A percentile compares a stretch with the other conserved stretches of the same genome.
Evolutionary conservation across 2,888 invertebrate genomes (phyloP).

Genomic region (Heliconius ismenius): DNA sequence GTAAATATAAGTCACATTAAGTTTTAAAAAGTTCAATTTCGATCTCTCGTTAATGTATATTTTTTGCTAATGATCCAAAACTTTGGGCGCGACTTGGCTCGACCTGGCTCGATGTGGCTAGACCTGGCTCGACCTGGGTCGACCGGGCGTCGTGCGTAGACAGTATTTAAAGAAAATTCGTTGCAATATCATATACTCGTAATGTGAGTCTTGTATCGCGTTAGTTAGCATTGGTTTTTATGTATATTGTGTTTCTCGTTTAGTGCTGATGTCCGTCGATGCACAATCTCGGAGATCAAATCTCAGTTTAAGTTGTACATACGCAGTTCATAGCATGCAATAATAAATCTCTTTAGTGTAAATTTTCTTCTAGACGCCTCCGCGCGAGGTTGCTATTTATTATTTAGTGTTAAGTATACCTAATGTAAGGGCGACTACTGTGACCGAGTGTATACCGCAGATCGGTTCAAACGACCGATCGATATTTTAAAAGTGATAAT

Average conservation of each 20-base stretch:
- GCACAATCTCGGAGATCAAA: conserved; percentile 79
- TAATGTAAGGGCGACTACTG: conserved; percentile 71
- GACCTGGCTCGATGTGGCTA: conserved; percentile 3
- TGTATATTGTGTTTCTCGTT: conserved; percentile 73
- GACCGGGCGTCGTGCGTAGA: conserved; percentile 31
- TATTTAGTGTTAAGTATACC: conserved; percentile 78
- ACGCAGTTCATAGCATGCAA: conserved; percentile 68
- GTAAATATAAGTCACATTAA: conserved; percentile 80
- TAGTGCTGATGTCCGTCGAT: conserved; percentile 66
- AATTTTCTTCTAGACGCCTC: conserved; percentile 72
- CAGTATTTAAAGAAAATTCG: conserved; percentile 67
- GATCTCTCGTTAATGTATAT: conserved; percentile 82
- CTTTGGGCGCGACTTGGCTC: conserved; percentile 38
- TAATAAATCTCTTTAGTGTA: conserved; percentile 79
- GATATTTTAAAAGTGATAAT: conserved; percentile 69
- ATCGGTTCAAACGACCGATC: conserved; percentile 68
- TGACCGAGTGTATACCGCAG: conserved; percentile 80
- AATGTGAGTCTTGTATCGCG: conserved; percentile 69
- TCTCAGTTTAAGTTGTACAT: conserved; percentile 72
- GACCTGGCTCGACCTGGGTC: too few relatives aligned
- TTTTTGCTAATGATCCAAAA: conserved; percentile 70
- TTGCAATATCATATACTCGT: conserved; percentile 77
- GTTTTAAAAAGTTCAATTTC: conserved; percentile 78
- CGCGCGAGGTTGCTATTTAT: conserved; percentile 77
- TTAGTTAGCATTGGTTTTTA: conserved; percentile 69